Evolutionary conservation across 2,113 vertebrate species (phyloP).

Genomic region (Peromyscus maniculatus): DNA sequence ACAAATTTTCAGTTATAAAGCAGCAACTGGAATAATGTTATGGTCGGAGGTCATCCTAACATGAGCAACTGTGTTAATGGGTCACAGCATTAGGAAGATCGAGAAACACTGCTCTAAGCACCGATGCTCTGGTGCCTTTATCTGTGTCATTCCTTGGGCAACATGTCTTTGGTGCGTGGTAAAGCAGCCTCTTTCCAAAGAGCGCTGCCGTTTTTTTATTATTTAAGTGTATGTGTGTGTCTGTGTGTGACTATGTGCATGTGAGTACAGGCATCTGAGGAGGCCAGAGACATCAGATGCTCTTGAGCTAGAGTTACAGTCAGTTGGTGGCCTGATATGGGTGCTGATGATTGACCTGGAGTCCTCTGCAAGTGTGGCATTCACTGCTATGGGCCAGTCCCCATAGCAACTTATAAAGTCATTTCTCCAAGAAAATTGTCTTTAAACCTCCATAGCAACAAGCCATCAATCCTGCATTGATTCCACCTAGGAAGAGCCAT

Average conservation of each 20-base stretch:
- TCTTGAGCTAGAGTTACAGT: not conserved
- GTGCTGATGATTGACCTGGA: not conserved
- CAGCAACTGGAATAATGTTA: not conserved
- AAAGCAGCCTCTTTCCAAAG: not conserved
- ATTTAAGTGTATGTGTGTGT: not conserved
- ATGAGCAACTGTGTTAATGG: not conserved
- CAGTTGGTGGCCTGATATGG: not conserved
- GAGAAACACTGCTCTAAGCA: not conserved
- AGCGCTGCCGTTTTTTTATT: not conserved
- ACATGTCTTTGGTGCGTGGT: not conserved
- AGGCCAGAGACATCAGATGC: not conserved
- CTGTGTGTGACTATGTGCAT: not conserved
- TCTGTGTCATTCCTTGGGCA: not conserved
- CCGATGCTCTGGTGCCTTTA: not conserved
- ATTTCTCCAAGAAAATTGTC: not conserved
- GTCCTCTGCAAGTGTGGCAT: not conserved
- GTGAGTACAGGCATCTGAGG: not conserved
- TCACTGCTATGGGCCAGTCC: no score
- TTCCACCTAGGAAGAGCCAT: fast-evolving
- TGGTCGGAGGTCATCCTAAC: not conserved
- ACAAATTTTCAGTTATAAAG: not conserved
- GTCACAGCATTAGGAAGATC: not conserved
- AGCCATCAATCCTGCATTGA: not conserved
- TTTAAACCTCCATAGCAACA: not conserved
- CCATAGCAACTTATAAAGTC: not conserved